Conservation (phyloP, 2,888 invertebrate species). For the Trissolcus japonicus region DNA sequence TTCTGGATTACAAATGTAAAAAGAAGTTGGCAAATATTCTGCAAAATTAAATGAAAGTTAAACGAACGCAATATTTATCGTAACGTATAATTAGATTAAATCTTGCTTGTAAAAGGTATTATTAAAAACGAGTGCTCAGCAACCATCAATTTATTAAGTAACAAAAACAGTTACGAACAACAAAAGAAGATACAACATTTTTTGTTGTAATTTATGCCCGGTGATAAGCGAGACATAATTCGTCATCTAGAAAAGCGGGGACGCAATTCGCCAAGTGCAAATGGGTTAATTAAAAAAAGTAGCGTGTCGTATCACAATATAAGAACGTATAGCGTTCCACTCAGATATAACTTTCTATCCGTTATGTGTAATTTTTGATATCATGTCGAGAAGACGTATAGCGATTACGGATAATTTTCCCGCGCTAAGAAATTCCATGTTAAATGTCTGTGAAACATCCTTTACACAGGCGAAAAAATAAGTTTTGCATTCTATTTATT, state of each 20-base stretch:
- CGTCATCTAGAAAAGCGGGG: too few species aligned
- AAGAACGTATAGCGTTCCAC: slow-evolving; percentile 12
- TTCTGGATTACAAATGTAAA: too few species aligned
- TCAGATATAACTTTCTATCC: slow-evolving; percentile 37
- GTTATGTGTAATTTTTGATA: slow-evolving; percentile 36
- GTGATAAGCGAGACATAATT: too few species aligned
- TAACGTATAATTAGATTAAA: slow-evolving; percentile 20
- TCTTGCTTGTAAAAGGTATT: slow-evolving; percentile 5
- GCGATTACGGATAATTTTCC: slow-evolving; percentile 36
- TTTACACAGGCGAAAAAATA: slow-evolving; percentile 8
- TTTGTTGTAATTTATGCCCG: too few species aligned
- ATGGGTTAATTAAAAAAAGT: slow-evolving; percentile 4
- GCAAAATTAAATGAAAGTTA: too few species aligned
- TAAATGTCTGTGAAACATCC: slow-evolving; percentile 24
- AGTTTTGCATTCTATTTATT: slow-evolving; percentile 1
- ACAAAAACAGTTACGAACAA: too few species aligned
- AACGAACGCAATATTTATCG: slow-evolving; percentile 6
- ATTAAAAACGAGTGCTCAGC: too few species aligned
- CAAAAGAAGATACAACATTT: too few species aligned
- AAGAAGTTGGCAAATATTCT: too few species aligned
- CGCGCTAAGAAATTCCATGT: slow-evolving; percentile 26
- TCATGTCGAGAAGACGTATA: slow-evolving; percentile 32
- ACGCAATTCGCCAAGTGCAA: too few species aligned
- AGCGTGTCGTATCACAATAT: slow-evolving; percentile 10
- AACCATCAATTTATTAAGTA: too few species aligned